Percentiles rank a stretch among this genome's conserved stretches.
Conservation (phyloP, 2,888 invertebrate genomes). For the Nephrotoma flavescens region DNA sequence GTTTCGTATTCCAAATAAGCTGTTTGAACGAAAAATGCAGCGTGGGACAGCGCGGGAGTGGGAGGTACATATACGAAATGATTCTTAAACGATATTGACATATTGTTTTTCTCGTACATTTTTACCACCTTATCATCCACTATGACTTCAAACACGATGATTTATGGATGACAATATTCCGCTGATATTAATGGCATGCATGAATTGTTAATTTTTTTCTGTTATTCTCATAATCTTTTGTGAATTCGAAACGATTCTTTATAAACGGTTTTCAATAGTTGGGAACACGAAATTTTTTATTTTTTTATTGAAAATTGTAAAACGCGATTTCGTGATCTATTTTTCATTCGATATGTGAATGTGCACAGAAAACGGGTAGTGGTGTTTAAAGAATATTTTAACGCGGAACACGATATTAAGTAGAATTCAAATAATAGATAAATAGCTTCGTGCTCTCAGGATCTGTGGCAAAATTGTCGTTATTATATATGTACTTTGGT, state of each 20-base stretch:
- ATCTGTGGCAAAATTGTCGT: background rate
- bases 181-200: background rate
- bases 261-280: background rate
- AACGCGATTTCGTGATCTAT: background rate
- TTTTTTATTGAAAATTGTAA: background rate
- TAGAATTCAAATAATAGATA: background rate
- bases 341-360: background rate
- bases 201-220: background rate
- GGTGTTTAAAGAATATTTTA: background rate
- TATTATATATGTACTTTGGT: background rate
- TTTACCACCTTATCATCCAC: background rate
- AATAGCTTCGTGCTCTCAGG: background rate
- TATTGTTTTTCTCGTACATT: background rate
- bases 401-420: background rate
- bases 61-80: background rate
- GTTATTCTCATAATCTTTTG: background rate
- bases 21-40: background rate
- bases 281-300: background rate
- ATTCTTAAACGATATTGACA: background rate
- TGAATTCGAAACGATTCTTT: background rate
- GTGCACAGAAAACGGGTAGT: background rate
- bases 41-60: too few species aligned
- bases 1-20: background rate
- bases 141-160: background rate
- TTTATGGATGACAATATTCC: slow-evolving; percentile 3